These are phyloP conservation scores for Noctua janthina DNA, from an alignment of 2,888 invertebrate species.

Conservation along the genomic window DNA sequence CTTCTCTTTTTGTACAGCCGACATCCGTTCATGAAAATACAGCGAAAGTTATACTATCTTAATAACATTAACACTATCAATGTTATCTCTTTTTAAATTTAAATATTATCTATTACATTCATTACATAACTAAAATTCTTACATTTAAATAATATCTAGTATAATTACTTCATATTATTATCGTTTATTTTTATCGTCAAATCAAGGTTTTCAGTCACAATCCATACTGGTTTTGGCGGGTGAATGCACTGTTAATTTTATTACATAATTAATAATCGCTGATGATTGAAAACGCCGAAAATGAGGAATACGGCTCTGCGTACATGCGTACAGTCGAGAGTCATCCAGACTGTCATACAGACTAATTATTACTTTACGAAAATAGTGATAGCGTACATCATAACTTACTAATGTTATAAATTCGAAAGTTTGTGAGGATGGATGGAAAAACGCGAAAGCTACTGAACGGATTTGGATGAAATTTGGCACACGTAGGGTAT, in stretches of 20 bases:
- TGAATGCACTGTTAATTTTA: constrained; percentile 26
- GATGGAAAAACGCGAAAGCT: no score
- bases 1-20: not conserved
- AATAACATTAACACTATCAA: constrained; percentile 7
- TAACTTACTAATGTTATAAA: no score
- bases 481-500: no score
- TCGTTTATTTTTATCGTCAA: constrained; percentile 38
- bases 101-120: constrained; percentile 36
- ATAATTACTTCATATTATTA: constrained; percentile 19
- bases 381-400: not conserved
- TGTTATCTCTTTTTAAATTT: constrained; percentile 21
- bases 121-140: constrained; percentile 23
- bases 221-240: constrained; percentile 6
- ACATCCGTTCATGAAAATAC: not conserved
- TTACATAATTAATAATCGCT: not conserved
- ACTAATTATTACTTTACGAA: not conserved
- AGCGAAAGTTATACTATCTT: not conserved
- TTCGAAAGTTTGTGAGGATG: no score
- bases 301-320: not conserved
- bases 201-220: constrained; percentile 32
- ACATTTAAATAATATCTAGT: constrained; percentile 14
- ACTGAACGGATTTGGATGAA: no score
- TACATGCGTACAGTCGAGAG: not conserved
- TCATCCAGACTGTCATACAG: not conserved
- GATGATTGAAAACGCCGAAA: not conserved